Evolutionary conservation across 2,797 vertebrate genomes (phyloP).

Genomic region (Cyclura pinguis): DNA sequence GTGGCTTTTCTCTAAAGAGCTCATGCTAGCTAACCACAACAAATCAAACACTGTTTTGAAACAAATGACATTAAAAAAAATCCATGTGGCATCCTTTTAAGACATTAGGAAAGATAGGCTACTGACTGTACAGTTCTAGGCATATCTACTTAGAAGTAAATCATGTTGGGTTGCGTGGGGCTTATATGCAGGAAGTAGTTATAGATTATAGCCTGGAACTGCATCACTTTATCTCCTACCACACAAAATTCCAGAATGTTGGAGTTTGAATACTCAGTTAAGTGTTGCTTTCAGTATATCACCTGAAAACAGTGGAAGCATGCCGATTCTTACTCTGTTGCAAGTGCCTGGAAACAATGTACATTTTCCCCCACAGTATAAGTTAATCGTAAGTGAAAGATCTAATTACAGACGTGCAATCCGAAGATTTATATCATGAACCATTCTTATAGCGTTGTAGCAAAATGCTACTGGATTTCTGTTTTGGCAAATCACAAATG

Average conservation of each 20-base stretch:
- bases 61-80: neutral
- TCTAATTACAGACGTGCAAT: neutral
- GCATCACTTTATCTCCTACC: neutral
- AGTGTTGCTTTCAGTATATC: neutral
- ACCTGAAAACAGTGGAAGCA: neutral
- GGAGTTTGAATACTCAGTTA: neutral
- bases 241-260: neutral
- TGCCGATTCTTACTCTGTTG: constrained; percentile 14
- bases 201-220: neutral
- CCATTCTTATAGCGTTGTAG: too few species aligned
- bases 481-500: neutral
- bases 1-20: neutral
- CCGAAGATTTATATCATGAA: neutral
- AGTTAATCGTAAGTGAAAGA: neutral
- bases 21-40: neutral
- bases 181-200: neutral
- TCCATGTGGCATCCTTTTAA: neutral
- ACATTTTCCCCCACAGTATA: constrained; percentile 18
- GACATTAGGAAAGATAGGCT: neutral
- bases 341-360: neutral
- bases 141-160: neutral
- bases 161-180: neutral
- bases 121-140: neutral
- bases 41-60: neutral
- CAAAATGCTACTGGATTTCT: neutral